These are phyloP conservation scores for Goniozus legneri DNA, from an alignment of 1,140 invertebrate species.

Conservation along the genomic window DNA sequence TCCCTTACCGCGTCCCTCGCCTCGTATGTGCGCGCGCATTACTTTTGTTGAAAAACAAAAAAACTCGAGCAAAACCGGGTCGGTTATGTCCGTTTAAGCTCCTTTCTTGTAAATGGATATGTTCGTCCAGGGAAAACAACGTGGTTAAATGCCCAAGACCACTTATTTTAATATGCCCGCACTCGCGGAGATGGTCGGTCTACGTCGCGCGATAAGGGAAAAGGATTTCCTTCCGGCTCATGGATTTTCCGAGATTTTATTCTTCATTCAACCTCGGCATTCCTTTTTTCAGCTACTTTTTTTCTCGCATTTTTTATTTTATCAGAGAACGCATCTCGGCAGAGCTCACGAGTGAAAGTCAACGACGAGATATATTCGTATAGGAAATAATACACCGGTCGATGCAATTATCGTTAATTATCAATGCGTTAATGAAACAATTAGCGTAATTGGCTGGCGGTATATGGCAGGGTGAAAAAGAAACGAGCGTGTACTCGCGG, in stretches of 20 bases:
- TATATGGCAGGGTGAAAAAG: neutral
- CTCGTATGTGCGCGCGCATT: too few relatives aligned
- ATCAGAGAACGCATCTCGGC: neutral
- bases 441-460: neutral
- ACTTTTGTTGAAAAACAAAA: too few relatives aligned
- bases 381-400: constrained; percentile 8
- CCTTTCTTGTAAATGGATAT: constrained; percentile 9
- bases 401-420: constrained; percentile 15
- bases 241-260: too few relatives aligned
- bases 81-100: constrained; percentile 22
- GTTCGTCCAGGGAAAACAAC: constrained; percentile 10
- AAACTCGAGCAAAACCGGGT: too few relatives aligned
- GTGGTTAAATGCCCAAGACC: neutral
- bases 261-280: too few relatives aligned
- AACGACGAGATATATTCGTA: neutral
- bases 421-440: neutral
- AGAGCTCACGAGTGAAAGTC: neutral
- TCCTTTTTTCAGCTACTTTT: too few relatives aligned
- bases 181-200: too few relatives aligned
- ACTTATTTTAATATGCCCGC: neutral
- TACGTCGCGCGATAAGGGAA: neutral
- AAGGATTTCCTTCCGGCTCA: neutral
- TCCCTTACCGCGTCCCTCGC: neutral
- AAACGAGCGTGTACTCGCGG: constrained; percentile 9
- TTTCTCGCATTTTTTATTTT: neutral